Conservation (phyloP, 2,888 invertebrate genomes). For the Dione juno region DNA sequence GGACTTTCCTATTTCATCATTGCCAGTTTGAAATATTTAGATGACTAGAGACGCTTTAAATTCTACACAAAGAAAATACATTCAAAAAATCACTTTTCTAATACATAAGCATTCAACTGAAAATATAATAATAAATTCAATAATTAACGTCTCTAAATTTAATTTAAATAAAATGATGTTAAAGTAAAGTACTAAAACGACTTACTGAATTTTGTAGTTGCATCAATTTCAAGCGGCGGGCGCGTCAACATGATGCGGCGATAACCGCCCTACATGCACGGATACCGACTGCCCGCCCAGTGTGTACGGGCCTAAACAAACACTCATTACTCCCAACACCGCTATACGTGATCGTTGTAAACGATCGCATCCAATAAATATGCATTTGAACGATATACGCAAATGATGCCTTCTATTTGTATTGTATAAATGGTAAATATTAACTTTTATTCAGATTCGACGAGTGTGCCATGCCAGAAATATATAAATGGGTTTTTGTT, state of each 20-base stretch:
- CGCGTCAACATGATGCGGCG: constrained; percentile 65
- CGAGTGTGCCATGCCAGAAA: background rate
- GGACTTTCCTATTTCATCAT: too few relatives aligned
- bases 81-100: too few relatives aligned
- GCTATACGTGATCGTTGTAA: constrained; percentile 48
- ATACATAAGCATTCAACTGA: too few relatives aligned
- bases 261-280: constrained; percentile 49
- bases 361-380: constrained; percentile 41
- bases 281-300: constrained; percentile 42
- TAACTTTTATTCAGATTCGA: constrained; percentile 12
- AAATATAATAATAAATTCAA: too few relatives aligned
- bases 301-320: constrained; percentile 73
- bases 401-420: constrained; percentile 26
- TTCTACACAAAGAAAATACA: too few relatives aligned
- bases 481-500: background rate
- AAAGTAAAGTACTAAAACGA: background rate
- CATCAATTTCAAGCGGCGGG: constrained; percentile 67
- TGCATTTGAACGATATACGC: constrained; percentile 33
- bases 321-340: constrained; percentile 62
- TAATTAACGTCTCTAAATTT: too few relatives aligned
- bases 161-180: background rate
- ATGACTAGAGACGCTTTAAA: too few relatives aligned
- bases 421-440: constrained; percentile 25
- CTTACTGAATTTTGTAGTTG: constrained; percentile 24
- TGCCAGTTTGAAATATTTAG: too few relatives aligned